These are phyloP conservation scores for Scalopus aquaticus DNA, from an alignment of 2,113 vertebrate genomes.

Conservation along the genomic window DNA sequence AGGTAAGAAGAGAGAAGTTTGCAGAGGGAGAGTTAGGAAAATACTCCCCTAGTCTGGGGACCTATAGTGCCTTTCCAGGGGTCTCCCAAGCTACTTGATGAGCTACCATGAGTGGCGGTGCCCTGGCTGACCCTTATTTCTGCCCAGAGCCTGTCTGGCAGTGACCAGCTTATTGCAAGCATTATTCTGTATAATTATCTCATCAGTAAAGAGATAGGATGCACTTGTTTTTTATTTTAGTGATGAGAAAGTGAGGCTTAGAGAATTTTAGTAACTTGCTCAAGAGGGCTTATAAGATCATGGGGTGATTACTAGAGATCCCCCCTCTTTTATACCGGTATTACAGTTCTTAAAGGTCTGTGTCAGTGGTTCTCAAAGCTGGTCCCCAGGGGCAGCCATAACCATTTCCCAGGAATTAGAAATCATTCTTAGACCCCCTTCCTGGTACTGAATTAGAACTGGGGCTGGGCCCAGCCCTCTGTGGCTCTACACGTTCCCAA, in stretches of 20 bases:
- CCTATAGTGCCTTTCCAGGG: not conserved
- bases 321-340: too few species aligned
- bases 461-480: fast-evolving
- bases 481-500: not conserved
- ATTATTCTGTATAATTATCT: not conserved
- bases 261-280: constrained; percentile 1
- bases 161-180: not conserved
- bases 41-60: not conserved
- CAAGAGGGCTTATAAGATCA: not conserved
- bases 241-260: not conserved
- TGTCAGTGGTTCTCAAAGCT: not conserved
- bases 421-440: not conserved
- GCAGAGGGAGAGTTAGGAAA: not conserved
- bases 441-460: not conserved
- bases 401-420: not conserved
- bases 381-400: not conserved
- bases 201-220: not conserved
- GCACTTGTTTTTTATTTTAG: not conserved
- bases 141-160: not conserved
- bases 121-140: not conserved
- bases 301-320: not conserved
- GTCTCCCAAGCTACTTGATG: not conserved
- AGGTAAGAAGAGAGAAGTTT: not conserved
- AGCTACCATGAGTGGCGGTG: not conserved
- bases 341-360: not conserved